phyloP scores from a whole-genome alignment of 2,888 invertebrate genomes.

The Parnassius apollo region DNA sequence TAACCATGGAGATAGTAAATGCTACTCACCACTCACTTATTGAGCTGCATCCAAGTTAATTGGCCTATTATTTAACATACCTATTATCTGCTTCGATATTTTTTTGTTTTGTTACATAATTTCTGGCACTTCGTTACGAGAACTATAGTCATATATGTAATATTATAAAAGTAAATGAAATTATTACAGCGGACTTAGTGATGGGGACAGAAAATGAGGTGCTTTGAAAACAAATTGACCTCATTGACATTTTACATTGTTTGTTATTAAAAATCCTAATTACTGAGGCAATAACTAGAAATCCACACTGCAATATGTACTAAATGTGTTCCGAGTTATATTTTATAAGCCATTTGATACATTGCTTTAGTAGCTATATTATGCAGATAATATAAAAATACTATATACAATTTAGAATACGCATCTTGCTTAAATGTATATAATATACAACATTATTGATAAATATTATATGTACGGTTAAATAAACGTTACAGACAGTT shows the following conservation, averaged over 20 bases:
- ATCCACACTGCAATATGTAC: constrained; percentile 48
- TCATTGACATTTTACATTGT: constrained; percentile 38
- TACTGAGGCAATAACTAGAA: constrained; percentile 66
- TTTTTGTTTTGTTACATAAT: no score
- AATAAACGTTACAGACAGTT: background rate
- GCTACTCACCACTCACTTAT: no score
- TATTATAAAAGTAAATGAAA: background rate
- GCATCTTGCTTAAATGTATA: constrained; percentile 19
- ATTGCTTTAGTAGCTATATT: constrained; percentile 48
- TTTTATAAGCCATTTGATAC: constrained; percentile 53
- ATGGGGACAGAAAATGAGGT: background rate
- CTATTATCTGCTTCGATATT: no score
- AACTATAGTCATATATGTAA: no score
- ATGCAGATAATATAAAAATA: constrained; percentile 35
- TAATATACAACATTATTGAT: constrained; percentile 5
- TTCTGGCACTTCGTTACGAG: no score
- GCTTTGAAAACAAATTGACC: background rate
- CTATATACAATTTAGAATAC: constrained; percentile 34
- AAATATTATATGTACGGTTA: background rate
- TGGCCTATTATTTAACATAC: no score
- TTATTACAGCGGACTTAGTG: background rate
- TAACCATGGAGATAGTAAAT: no score
- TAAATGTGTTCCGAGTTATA: constrained; percentile 49
- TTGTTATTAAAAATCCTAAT: constrained; percentile 45
- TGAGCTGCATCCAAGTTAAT: no score